Base-by-base conservation (phyloP, 30 jellyfish, hydroid and myxozoan species). In the Hydractinia symbiolongicarpus region DNA sequence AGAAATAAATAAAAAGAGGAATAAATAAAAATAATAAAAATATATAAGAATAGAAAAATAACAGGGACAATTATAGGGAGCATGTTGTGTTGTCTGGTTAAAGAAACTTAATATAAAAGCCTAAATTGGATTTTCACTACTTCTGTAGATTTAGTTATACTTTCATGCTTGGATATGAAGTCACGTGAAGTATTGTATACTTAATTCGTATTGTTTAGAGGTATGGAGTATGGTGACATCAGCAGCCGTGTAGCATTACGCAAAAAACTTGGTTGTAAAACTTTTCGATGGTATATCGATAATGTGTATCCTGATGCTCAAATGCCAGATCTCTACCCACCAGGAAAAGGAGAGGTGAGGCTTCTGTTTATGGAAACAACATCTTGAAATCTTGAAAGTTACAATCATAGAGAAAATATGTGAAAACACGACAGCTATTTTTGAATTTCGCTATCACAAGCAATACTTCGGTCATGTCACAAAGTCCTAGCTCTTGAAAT, bases 271-370 rank as follows among this genome's bases (percentile, higher is more conserved):
- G 66, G 84, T 17, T 91, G 98, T 73, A 91, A 91, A 80, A 70
- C 93, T 30, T 91, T 91, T 67, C 86, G 86, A 71, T 91, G 98
- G 98, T 91, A 91, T 58, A 77, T 91, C 8, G 98, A 91, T 61
- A 86, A 91, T 77, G 78, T 91, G 15, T 91, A 91, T 79, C 98
- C 98, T 50, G 98, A 91, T 81, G 89, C 95, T 50, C 96, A 86
- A 53, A 69, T 91, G 87, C 98, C 96, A 11, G 98, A 91, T 67
- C 78, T 86, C 50, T 91, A 91, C 69, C 98, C 98, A 54, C 98
- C 98, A 14, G 98, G 96, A 9, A 91, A 82, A 57, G 98, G 98
- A 82, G 96, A 86, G 96, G 98, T 86, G 55, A 67, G 82, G 49
- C 50, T 68, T 11, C 21, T 68, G n/a, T 68, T 68, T 68, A 68